phyloP scores from a whole-genome alignment of 2,888 invertebrate genomes.

The Epinotia bilunana region DNA sequence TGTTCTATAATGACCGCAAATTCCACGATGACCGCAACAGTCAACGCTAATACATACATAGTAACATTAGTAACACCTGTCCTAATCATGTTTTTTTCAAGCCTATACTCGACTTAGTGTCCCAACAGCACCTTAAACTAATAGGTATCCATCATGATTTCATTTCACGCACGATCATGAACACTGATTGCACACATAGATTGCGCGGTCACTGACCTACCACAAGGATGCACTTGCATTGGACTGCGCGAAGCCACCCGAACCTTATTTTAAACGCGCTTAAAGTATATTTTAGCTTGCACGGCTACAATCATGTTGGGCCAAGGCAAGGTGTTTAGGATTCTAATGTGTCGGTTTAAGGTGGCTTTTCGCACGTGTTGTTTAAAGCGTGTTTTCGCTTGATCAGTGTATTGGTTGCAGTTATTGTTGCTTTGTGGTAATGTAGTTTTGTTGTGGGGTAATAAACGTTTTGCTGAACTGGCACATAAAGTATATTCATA shows the following conservation, averaged over 20 bases:
- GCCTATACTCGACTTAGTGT: too few relatives aligned
- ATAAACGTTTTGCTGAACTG: slow-evolving; percentile 1
- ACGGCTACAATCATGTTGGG: neutral
- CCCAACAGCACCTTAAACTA: slow-evolving; percentile 1
- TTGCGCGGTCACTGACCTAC: slow-evolving; percentile 64
- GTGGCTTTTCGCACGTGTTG: neutral
- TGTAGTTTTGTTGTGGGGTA: neutral
- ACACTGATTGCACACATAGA: slow-evolving; percentile 51
- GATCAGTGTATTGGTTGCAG: slow-evolving; percentile 25
- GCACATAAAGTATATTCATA: neutral
- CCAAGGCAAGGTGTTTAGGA: neutral
- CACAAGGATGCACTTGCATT: slow-evolving; percentile 60
- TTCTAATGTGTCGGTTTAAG: neutral
- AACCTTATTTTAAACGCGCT: neutral
- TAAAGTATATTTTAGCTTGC: neutral
- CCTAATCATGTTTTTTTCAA: slow-evolving; percentile 1
- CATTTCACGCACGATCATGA: slow-evolving; percentile 35
- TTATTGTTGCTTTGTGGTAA: slow-evolving; percentile 19
- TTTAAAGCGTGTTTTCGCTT: slow-evolving; percentile 13
- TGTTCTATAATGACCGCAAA: too few relatives aligned
- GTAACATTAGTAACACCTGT: too few relatives aligned
- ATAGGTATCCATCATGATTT: slow-evolving; percentile 34
- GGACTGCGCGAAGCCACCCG: neutral
- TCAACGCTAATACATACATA: too few relatives aligned
- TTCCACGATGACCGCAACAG: too few relatives aligned